Percentiles rank a stretch among this genome's conserved stretches.
phyloP scores from a whole-genome alignment of 2,113 vertebrate genomes.

The Gopherus flavomarginatus region DNA sequence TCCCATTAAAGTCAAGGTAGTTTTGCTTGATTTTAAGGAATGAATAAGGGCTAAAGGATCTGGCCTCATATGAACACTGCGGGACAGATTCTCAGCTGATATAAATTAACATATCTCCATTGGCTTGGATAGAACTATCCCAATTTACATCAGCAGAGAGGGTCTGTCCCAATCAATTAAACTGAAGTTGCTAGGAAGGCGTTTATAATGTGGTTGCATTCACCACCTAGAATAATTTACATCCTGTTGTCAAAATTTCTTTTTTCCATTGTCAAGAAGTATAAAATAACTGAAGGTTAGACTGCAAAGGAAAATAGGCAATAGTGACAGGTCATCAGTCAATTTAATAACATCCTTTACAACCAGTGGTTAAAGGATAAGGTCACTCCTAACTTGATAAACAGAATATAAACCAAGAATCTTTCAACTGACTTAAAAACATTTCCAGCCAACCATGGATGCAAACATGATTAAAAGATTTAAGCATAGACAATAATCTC shows the following conservation, averaged over 20 bases:
- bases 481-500: background rate
- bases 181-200: slow-evolving; percentile 13
- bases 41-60: background rate
- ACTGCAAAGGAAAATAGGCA: slow-evolving; percentile 16
- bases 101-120: background rate
- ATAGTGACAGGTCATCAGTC: slow-evolving; percentile 9
- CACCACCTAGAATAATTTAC: slow-evolving; percentile 27
- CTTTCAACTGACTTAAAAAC: background rate
- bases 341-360: slow-evolving; percentile 41
- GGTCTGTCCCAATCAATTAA: background rate
- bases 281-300: slow-evolving; percentile 50
- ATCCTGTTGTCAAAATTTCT: background rate
- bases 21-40: background rate
- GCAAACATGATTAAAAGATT: background rate
- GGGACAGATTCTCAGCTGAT: background rate
- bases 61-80: background rate
- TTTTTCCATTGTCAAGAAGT: background rate
- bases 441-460: background rate
- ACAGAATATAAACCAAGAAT: slow-evolving; percentile 29
- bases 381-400: background rate
- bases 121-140: background rate
- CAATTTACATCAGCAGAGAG: background rate
- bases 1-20: background rate
- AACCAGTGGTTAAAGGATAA: slow-evolving; percentile 35
- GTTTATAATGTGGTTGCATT: background rate